These are phyloP conservation scores for Kradibia gibbosae DNA, from an alignment of 1,140 invertebrate species.

Conservation along the genomic window DNA sequence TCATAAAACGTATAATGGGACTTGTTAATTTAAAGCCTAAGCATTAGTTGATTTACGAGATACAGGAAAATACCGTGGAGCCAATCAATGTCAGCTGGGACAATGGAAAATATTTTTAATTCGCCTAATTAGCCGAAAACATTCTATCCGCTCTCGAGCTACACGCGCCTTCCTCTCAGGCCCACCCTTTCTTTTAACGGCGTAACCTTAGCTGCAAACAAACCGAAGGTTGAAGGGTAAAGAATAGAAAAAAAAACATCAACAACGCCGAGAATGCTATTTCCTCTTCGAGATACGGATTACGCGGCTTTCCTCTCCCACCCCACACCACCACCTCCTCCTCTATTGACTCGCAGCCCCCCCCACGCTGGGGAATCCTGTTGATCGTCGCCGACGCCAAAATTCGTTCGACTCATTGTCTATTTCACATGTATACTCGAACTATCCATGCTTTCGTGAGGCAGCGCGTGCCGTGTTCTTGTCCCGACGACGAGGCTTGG, in stretches of 20 bases:
- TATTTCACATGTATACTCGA: conserved; percentile 10
- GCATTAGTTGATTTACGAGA: neutral
- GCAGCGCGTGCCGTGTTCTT: neutral
- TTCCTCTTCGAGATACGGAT: no score
- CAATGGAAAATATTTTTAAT: neutral
- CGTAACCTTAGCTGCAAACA: neutral
- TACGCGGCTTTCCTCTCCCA: no score
- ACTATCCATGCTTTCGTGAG: no score
- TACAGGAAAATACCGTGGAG: neutral
- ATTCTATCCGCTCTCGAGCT: no score
- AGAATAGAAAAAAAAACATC: neutral
- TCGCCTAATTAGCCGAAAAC: neutral
- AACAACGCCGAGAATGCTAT: no score
- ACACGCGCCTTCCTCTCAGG: neutral
- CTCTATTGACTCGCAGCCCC: no score
- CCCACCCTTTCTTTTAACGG: neutral
- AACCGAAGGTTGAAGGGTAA: neutral
- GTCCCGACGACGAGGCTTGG: neutral
- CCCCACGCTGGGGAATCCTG: no score
- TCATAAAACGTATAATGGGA: neutral
- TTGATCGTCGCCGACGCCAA: neutral
- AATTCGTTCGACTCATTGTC: conserved; percentile 11
- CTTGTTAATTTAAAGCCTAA: neutral
- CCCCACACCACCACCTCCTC: no score
- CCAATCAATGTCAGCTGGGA: neutral